Evolutionary conservation across 1,140 invertebrate species (phyloP).

Genomic region (Pentalonia nigronervosa): DNA sequence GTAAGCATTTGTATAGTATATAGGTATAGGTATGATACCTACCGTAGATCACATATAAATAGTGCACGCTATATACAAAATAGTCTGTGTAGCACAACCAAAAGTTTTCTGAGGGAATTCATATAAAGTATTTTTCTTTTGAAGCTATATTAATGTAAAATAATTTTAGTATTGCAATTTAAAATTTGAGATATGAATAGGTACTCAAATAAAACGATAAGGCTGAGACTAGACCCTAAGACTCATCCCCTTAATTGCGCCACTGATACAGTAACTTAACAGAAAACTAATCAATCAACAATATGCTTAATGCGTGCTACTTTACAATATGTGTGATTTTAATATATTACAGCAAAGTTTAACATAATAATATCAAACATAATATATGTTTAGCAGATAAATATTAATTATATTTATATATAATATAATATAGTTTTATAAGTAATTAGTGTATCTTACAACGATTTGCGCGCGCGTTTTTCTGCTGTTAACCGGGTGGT

Average conservation of each 20-base stretch:
- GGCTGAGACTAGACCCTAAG: background rate
- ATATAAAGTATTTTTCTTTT: background rate
- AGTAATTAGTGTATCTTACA: background rate
- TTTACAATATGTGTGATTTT: background rate
- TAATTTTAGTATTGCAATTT: background rate
- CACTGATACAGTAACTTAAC: background rate
- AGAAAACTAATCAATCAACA: background rate
- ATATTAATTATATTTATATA: background rate
- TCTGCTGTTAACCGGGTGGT: background rate
- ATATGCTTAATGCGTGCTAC: background rate
- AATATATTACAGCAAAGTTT: background rate
- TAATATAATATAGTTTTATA: no score
- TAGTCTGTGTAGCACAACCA: background rate
- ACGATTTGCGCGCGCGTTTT: background rate
- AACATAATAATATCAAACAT: background rate
- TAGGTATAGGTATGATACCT: background rate
- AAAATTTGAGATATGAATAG: background rate
- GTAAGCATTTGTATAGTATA: background rate
- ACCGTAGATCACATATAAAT: background rate
- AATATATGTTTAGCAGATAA: background rate
- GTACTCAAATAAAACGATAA: background rate
- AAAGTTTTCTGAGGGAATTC: background rate
- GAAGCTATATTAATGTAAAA: background rate
- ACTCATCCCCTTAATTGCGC: background rate
- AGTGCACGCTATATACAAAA: background rate